Base-by-base conservation (phyloP, 2,113 vertebrate species). In the Albula goreensis region DNA sequence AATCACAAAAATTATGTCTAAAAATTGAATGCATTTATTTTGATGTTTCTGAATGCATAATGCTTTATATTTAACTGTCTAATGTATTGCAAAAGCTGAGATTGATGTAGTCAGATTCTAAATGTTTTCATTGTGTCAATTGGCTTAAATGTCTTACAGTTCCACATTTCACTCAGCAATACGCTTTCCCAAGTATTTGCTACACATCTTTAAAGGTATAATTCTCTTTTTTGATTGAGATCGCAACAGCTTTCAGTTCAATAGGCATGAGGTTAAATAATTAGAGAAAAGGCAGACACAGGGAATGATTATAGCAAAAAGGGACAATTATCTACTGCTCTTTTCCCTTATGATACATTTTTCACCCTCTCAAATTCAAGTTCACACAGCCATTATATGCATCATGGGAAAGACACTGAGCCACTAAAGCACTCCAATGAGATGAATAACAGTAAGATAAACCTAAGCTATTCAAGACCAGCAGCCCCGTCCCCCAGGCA, bases 301-400 rank as follows among this genome's bases (percentile, higher is more conserved):
- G 22, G 60, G 15, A 19, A 22, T 31, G 70, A 22, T 9, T 74
- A 74, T 17, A 31, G 10, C 10, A 31, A 31, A 31, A 74, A 25
- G 4, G 15, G 3, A 74, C 22, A 70, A 19, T 13, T 31, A 2
- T 74, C 22, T 74, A 74, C 31, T n/a, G 70, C 9, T 25, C 70
- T 74, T 74, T 74, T 31, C n/a, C 7, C 86, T 60, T 90, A 92
- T 77, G 85, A 87, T 53, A 92, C 81, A 81, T 88, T 79, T 52
- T 74, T 31, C 86, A 85, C 52, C 10, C 5, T 81, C 84, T 87
- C 86, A 92, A 93, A 93, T 90, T 92, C 92, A 94, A 93, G 93
- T 92, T 92, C 88, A 90, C 89, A 92, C 91, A 92, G 77, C 88
- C 89, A 87, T 57, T 7, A 31, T 15, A 49, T 74, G 53, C 57